Evolutionary conservation across 1,140 invertebrate genomes (phyloP).

Genomic region (Saccostrea glomerata): DNA sequence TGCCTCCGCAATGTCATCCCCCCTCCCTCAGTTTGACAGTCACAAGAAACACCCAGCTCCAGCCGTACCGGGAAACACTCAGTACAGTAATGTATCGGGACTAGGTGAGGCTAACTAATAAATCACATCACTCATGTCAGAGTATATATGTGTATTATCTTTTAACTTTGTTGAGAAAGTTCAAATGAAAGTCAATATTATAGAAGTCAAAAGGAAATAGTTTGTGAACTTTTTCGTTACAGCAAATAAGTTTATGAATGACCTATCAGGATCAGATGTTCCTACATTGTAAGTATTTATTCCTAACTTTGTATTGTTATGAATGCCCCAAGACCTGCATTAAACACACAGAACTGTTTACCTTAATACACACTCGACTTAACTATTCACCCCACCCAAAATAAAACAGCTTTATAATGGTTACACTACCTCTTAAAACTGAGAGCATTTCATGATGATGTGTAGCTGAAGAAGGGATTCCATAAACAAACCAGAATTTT

Average conservation of each 20-base stretch:
- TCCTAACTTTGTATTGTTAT: neutral
- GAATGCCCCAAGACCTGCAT: neutral
- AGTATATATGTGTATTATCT: no score
- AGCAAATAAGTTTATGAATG: constrained; percentile 56
- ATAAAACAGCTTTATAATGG: neutral
- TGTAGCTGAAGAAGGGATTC: neutral
- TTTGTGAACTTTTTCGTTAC: constrained; percentile 25
- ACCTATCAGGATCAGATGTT: constrained; percentile 52
- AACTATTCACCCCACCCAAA: neutral
- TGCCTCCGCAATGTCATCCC: constrained; percentile 54
- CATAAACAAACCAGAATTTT: neutral
- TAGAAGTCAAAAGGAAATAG: no score
- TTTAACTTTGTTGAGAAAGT: no score
- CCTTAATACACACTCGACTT: neutral
- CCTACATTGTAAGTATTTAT: constrained; percentile 60
- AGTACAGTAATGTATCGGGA: constrained; percentile 65
- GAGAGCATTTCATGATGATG: neutral
- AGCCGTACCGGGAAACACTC: constrained; percentile 43
- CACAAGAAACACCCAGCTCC: constrained; percentile 38
- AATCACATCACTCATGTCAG: no score
- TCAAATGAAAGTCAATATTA: no score
- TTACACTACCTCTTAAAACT: neutral
- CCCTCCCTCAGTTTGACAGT: constrained; percentile 47
- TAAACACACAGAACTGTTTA: neutral
- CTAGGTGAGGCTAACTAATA: constrained; percentile 58